Base-by-base conservation (phyloP, 2,113 vertebrate species). In the Equus quagga region DNA sequence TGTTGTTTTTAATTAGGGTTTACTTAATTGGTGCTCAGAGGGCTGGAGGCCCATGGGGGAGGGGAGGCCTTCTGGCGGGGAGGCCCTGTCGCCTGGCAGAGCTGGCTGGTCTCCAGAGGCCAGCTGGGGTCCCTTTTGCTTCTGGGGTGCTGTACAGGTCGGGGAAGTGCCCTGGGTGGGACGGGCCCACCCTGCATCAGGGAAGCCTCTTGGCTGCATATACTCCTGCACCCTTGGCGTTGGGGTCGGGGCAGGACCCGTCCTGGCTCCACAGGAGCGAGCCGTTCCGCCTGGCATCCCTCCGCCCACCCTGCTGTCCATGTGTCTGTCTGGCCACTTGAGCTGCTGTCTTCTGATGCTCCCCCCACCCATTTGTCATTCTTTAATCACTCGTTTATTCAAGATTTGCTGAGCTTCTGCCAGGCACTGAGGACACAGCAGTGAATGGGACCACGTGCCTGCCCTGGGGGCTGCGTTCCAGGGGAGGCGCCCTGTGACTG, bases 1-100 rank as follows among this genome's bases (percentile, higher is more conserved):
- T 44, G 89, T 89, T 96, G 92, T 93, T 96, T 96, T 97, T 88
- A 96, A 96, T 97, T 97, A 96, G 58, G 23, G 14, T 44, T 96
- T 90, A 58, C 67, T 73, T 96, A 95, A 92, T 94, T 96, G 96
- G 92, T 51, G 73, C 64, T 86, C 81, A 51, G 93, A 83, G 84
- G 69, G 24, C 78, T 28, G 17, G 70, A 70, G 49, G 33, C 36
- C 31, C 3, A 0, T 41, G 49, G 60, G 1, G 73, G 92, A 31
- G 56, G 62, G 56, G 31, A n/a, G 60, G 70, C 33, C 33, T 58
- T 60, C 90, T 65, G 26, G 26, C 60, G 49, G 76, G 65, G 51
- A 76, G 79, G 9, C 76, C 33, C 13, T 26, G 86, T 92, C 91
- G 94, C 92, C 70, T 79, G 65, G 95, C 36, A 64, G 88, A 13